Conservation (phyloP, 2,797 vertebrate species). For the Trachops cirrhosus region DNA sequence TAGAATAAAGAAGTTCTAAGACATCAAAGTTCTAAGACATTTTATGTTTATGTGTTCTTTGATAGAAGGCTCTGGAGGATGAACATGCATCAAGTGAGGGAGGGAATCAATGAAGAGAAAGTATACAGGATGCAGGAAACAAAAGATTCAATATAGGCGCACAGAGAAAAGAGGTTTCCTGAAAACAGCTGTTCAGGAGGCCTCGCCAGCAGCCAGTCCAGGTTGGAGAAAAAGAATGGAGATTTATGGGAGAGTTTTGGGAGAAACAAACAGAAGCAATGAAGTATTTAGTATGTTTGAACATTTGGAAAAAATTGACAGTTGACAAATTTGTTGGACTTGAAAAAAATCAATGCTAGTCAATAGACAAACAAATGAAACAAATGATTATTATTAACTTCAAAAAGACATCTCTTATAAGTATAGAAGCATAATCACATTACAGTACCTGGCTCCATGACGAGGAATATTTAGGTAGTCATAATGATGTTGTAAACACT, state of each 20-base stretch:
- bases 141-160: background rate
- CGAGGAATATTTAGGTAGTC: background rate
- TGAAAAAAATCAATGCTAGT: background rate
- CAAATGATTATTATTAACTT: background rate
- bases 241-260: background rate
- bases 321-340: background rate
- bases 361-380: background rate
- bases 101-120: background rate
- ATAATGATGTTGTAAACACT: background rate
- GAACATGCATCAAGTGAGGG: background rate
- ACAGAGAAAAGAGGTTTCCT: conserved; percentile 4
- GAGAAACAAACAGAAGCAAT: background rate
- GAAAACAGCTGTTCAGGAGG: background rate
- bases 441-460: background rate
- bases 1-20: background rate
- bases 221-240: background rate
- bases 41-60: background rate
- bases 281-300: background rate
- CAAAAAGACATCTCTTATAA: background rate
- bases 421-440: background rate
- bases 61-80: background rate
- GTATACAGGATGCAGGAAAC: background rate
- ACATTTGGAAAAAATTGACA: background rate
- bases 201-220: background rate
- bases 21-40: background rate